These are phyloP conservation scores for Myrmophylax atrothorax DNA, from an alignment of 2,113 vertebrate species.

Conservation along the genomic window DNA sequence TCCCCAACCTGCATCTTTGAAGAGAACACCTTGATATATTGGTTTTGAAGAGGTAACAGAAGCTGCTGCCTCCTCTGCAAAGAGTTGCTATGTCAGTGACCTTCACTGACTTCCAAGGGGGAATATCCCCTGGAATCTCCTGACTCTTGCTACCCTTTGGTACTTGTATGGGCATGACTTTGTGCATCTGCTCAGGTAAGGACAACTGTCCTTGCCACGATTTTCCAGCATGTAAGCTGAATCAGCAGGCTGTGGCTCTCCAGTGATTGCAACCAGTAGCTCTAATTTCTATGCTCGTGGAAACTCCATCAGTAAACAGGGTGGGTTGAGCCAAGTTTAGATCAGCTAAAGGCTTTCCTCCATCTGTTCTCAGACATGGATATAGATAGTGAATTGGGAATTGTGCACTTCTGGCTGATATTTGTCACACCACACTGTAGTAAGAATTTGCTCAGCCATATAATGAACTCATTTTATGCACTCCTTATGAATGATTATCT, in stretches of 20 bases:
- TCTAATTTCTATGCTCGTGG: background rate
- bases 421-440: background rate
- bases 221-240: background rate
- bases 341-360: slow-evolving; percentile 53
- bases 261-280: background rate
- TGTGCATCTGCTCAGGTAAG: background rate
- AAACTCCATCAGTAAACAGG: slow-evolving; percentile 35
- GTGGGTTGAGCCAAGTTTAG: slow-evolving; percentile 55
- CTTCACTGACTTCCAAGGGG: background rate
- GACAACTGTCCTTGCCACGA: background rate
- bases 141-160: background rate
- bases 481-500: background rate
- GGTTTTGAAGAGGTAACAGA: background rate
- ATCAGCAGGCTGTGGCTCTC: background rate
- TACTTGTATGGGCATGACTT: background rate
- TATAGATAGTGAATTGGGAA: slow-evolving; percentile 25
- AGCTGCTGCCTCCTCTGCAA: background rate
- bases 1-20: background rate
- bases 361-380: slow-evolving; percentile 40
- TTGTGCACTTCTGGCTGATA: slow-evolving; percentile 43
- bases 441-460: background rate
- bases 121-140: background rate
- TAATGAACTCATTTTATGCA: background rate
- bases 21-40: background rate
- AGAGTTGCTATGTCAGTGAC: background rate